Conservation (phyloP, 2,113 vertebrate genomes). For the Clarias batrachus region DNA sequence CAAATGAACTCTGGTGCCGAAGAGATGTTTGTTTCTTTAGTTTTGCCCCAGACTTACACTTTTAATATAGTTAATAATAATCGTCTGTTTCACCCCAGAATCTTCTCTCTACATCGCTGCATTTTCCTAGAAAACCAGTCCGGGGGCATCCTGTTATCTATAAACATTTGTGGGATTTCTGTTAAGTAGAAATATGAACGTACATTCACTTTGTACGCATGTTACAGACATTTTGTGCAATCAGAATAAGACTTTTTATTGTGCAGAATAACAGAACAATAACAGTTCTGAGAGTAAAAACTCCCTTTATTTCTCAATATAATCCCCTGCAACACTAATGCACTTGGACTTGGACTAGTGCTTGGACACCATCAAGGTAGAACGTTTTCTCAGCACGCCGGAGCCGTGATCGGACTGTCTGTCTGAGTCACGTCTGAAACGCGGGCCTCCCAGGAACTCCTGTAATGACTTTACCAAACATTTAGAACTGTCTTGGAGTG, state of each 20-base stretch:
- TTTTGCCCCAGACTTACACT: not conserved
- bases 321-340: too few relatives aligned
- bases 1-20: not conserved
- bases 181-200: not conserved
- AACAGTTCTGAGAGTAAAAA: too few relatives aligned
- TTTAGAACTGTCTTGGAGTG: too few relatives aligned
- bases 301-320: too few relatives aligned
- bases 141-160: not conserved
- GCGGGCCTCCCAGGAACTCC: too few relatives aligned
- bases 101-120: not conserved
- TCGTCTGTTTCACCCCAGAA: not conserved
- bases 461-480: too few relatives aligned
- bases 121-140: not conserved
- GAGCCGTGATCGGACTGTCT: too few relatives aligned
- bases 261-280: too few relatives aligned
- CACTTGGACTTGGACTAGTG: too few relatives aligned
- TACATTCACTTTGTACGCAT: not conserved
- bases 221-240: not conserved
- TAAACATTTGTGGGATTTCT: not conserved
- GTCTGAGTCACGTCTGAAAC: too few relatives aligned
- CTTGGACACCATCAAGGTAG: too few relatives aligned
- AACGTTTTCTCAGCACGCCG: too few relatives aligned
- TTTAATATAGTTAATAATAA: not conserved
- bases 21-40: not conserved
- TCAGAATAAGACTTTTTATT: not conserved